phyloP scores from a whole-genome alignment of 2,888 invertebrate genomes.

The Salticus scenicus region DNA sequence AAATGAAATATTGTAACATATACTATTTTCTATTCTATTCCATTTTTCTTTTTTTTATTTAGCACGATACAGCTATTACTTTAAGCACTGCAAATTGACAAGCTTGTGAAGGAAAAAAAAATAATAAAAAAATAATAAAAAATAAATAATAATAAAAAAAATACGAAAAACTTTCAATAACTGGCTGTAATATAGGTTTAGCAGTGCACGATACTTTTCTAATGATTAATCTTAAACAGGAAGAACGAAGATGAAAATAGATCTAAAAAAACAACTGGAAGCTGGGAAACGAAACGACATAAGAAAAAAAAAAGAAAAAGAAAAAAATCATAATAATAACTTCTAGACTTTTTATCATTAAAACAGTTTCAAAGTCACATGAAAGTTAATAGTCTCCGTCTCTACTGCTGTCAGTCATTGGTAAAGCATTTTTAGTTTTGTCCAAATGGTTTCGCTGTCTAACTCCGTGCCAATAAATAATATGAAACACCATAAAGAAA shows the following conservation, averaged over 20 bases:
- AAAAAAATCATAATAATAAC: background rate
- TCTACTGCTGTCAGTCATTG: constrained; percentile 51
- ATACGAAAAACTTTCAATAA: too few relatives aligned
- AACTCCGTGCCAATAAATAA: constrained; percentile 55
- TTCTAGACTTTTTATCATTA: constrained; percentile 49
- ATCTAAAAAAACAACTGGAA: background rate
- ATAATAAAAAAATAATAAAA: too few relatives aligned
- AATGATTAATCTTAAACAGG: background rate
- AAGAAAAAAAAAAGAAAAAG: constrained; percentile 11
- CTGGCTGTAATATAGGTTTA: too few relatives aligned
- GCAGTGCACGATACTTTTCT: too few relatives aligned
- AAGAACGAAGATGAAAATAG: background rate
- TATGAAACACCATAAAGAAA: constrained; percentile 21
- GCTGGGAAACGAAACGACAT: constrained; percentile 4
- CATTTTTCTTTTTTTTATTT: too few relatives aligned
- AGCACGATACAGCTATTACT: too few relatives aligned
- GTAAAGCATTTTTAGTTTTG: constrained; percentile 39
- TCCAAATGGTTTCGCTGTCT: constrained; percentile 23
- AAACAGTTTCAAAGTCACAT: constrained; percentile 64
- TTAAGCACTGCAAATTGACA: too few relatives aligned
- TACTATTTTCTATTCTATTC: too few relatives aligned
- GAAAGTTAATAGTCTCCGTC: constrained; percentile 63
- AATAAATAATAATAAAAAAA: too few relatives aligned
- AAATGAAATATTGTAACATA: too few relatives aligned
- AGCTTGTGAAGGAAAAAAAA: too few relatives aligned